These are phyloP conservation scores for Xylocampa areola DNA, from an alignment of 2,888 invertebrate genomes.

Conservation along the genomic window DNA sequence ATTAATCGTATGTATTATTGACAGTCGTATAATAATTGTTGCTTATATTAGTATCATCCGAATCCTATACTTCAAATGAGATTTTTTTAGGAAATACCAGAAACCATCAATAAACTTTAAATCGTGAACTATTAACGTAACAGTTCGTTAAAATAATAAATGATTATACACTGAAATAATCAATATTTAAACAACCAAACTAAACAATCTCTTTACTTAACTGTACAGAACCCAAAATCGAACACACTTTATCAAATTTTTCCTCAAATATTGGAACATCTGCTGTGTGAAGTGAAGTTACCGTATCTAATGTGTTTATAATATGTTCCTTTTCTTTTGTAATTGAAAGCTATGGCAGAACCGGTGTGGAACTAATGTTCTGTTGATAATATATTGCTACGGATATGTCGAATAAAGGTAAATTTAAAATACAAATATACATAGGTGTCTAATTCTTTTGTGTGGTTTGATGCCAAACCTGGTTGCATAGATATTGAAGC, in stretches of 20 bases:
- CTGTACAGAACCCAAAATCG: slow-evolving; percentile 35
- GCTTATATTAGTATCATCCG: no score
- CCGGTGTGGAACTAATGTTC: slow-evolving; percentile 57
- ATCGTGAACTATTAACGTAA: no score
- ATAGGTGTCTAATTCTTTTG: no score
- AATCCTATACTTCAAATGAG: no score
- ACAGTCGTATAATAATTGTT: no score
- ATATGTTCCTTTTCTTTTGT: slow-evolving; percentile 65
- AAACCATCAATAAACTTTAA: no score
- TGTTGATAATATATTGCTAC: slow-evolving; percentile 37
- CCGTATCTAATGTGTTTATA: slow-evolving; percentile 79
- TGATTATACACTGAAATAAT: no score
- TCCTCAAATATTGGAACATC: slow-evolving; percentile 65
- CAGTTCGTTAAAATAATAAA: no score
- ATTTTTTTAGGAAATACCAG: no score
- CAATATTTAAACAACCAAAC: background rate
- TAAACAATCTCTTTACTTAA: background rate
- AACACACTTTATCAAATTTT: slow-evolving; percentile 16
- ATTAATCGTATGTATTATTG: no score
- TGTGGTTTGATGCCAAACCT: no score
- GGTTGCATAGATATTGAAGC: no score
- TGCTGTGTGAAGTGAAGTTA: slow-evolving; percentile 67
- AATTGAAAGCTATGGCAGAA: slow-evolving; percentile 62
- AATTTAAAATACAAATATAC: background rate
- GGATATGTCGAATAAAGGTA: slow-evolving; percentile 28